Conservation (phyloP, 2,888 invertebrate species). For the Coelogynopora nodosa region DNA sequence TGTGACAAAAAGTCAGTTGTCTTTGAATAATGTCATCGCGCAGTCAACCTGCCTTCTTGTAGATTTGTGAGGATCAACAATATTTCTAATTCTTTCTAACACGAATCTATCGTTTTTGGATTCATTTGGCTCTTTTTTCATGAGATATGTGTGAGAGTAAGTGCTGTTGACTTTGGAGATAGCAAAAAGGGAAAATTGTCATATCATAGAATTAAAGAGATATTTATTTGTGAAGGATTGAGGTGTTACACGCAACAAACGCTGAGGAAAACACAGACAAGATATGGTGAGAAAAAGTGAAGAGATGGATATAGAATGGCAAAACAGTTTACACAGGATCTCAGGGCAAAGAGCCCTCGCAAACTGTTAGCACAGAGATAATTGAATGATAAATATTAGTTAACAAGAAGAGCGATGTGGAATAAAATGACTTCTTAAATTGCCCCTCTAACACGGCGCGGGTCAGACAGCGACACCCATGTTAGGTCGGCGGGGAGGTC, state of each 20-base stretch:
- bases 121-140: background rate
- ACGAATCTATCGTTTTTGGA: background rate
- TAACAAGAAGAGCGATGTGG: background rate
- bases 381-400: slow-evolving; percentile 31
- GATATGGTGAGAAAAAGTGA: background rate
- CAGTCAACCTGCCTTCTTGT: background rate
- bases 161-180: background rate
- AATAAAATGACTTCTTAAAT: slow-evolving; percentile 20
- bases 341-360: background rate
- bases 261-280: background rate
- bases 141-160: background rate
- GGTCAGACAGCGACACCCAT: too few relatives aligned
- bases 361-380: slow-evolving; percentile 9
- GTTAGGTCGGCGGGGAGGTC: too few relatives aligned
- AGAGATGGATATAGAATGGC: background rate
- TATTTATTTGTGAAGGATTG: background rate
- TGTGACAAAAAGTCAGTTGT: background rate
- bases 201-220: background rate
- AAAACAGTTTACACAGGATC: background rate
- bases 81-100: background rate
- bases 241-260: background rate
- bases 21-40: background rate
- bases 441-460: too few relatives aligned
- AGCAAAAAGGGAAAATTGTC: background rate
- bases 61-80: background rate